Conservation (phyloP, 2,888 invertebrate genomes). For the Rosalia funebris region DNA sequence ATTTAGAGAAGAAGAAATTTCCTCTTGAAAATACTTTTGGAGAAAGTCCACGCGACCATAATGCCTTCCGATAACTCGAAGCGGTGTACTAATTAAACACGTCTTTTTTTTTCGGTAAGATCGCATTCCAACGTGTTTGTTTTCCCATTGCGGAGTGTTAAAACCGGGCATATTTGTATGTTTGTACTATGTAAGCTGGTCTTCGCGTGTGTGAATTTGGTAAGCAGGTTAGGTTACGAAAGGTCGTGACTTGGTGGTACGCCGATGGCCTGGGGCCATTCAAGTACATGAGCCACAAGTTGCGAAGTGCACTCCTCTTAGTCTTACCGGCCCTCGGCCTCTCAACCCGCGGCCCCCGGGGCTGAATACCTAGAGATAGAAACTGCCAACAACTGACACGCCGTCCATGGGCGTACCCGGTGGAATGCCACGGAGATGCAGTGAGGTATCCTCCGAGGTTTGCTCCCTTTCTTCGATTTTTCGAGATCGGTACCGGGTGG, state of each 20-base stretch:
- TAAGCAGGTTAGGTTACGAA: slow-evolving; percentile 61
- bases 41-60: too few species aligned
- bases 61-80: too few species aligned
- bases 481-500: too few species aligned
- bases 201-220: slow-evolving; percentile 58
- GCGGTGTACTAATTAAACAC: too few species aligned
- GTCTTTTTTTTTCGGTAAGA: too few species aligned
- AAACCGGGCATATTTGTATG: slow-evolving; percentile 34
- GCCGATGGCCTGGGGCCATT: slow-evolving; percentile 53
- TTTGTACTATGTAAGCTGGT: slow-evolving; percentile 52
- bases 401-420: slow-evolving; percentile 31
- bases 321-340: slow-evolving; percentile 35
- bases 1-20: too few species aligned
- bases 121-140: too few species aligned
- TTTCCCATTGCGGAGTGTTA: slow-evolving; percentile 6
- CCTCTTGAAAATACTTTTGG: too few species aligned
- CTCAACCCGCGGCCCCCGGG: slow-evolving; percentile 30
- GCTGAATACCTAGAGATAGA: slow-evolving; percentile 48
- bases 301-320: slow-evolving; percentile 52
- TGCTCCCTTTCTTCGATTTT: too few species aligned
- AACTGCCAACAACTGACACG: slow-evolving; percentile 41
- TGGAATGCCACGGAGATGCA: too few species aligned
- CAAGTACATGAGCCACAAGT: slow-evolving; percentile 53
- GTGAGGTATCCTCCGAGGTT: too few species aligned
- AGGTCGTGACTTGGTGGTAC: slow-evolving; percentile 61